Base-by-base conservation (phyloP, 2,113 vertebrate species). In the Prolemur simus region DNA sequence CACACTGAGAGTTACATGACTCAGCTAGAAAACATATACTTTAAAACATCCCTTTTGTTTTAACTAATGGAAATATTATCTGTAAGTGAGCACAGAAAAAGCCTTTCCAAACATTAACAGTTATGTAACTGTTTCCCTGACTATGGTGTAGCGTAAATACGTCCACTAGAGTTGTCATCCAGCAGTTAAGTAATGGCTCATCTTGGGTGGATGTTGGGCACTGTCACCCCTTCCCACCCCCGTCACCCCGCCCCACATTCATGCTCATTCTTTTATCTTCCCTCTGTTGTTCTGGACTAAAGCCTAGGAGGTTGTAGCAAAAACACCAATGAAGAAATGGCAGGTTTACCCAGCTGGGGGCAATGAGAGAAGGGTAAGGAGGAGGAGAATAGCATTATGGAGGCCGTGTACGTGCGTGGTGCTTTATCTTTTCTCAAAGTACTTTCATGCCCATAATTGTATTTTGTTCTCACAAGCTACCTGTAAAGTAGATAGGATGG, bases 41-140 rank as follows among this genome's bases (percentile, higher is more conserved):
- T 89, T 88, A 76, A 81, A 90, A 81, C 78, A 78, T n/a, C 32
- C 52, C 58, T 92, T 95, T 86, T 77, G 87, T 97, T 88, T 71
- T 77, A 64, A 93, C 84, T 87, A 89, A 52, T 56, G 58, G 80
- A 69, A 77, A 45, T 85, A 54, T 45, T 89, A 63, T 87, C 52
- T 90, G 12, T 68, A 71, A 94, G 42, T 13, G 64, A 68, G n/a
- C 71, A 77, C 23, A 71, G 23, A 83, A 27, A 39, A n/a, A 39
- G 18, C 69, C 37, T 27, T 90, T 78, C 73, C 6, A 4, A 78
- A 71, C 34, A 52, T 20, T 45, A 11, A 23, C 56, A 29, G 68
- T 87, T 91, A 27, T 2, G 3, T 56, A 69, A 54, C 63, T 20
- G 18, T 47, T 37, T 52, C 3, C 82, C 47, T 17, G 86, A 11